These are phyloP conservation scores for Aproaerema taeniolella DNA, from an alignment of 2,888 invertebrate species.

Conservation along the genomic window DNA sequence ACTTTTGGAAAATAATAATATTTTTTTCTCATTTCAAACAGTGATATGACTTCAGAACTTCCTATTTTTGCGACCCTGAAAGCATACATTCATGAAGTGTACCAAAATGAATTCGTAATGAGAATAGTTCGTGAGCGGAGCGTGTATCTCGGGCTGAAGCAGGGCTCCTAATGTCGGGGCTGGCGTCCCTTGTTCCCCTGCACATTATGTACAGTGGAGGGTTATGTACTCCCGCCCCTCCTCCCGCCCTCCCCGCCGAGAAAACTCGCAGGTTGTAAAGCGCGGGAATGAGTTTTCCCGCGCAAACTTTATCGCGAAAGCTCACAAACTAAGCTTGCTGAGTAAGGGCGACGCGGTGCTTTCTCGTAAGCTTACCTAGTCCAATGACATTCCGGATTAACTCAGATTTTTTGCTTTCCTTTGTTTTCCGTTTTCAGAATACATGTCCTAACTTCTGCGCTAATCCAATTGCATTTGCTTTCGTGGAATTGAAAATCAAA, in stretches of 20 bases:
- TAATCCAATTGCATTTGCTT: too few relatives aligned
- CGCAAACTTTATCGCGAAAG: slow-evolving; percentile 62
- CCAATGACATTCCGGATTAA: slow-evolving; percentile 28
- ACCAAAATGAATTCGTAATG: slow-evolving; percentile 9
- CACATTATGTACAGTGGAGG: slow-evolving; percentile 49
- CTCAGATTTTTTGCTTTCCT: slow-evolving; percentile 21
- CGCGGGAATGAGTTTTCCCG: slow-evolving; percentile 71
- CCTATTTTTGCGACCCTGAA: too few relatives aligned
- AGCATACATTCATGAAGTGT: too few relatives aligned
- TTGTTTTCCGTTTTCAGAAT: too few relatives aligned
- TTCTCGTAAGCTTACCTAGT: slow-evolving; percentile 45
- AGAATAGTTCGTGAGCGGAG: slow-evolving; percentile 11
- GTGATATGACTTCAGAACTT: too few relatives aligned
- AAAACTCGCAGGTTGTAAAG: slow-evolving; percentile 62
- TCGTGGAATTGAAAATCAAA: too few relatives aligned
- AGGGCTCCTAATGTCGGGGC: slow-evolving; percentile 42
- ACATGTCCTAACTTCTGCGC: neutral
- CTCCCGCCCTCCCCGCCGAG: slow-evolving; percentile 44
- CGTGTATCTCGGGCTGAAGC: slow-evolving; percentile 37
- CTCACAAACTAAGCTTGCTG: slow-evolving; percentile 29
- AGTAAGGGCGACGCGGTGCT: slow-evolving; percentile 35
- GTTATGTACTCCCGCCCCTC: slow-evolving; percentile 29
- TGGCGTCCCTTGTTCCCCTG: slow-evolving; percentile 34
- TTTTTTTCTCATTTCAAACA: too few relatives aligned
- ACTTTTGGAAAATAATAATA: too few relatives aligned